phyloP scores from a whole-genome alignment of 2,797 vertebrate genomes.

The Silurus lanzhouensis region DNA sequence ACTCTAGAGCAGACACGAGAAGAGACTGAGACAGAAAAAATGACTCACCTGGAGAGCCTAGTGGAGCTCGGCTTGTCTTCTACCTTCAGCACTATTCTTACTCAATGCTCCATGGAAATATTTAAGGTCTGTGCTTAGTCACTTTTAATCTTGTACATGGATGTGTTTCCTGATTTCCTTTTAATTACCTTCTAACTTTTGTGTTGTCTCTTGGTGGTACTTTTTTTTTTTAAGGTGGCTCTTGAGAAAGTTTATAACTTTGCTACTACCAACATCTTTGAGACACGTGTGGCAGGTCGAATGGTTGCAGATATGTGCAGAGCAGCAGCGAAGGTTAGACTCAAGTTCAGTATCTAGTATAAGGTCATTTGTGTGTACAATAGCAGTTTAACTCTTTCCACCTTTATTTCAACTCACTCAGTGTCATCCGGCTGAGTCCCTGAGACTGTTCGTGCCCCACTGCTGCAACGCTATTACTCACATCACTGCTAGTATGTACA shows the following conservation, averaged over 20 bases:
- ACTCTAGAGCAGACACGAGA: conserved; percentile 94
- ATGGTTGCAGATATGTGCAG: conserved; percentile 99
- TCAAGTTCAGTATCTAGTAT: background rate
- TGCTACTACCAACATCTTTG: conserved; percentile 93
- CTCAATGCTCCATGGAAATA: conserved; percentile 92
- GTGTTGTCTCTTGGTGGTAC: background rate
- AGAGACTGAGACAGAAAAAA: conserved; percentile 96
- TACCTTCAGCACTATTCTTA: conserved; percentile 94
- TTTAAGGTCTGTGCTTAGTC: conserved; percentile 81
- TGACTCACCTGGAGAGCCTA: conserved; percentile 95
- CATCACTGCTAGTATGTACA: conserved; percentile 91
- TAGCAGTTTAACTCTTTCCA: background rate
- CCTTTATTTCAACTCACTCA: conserved; percentile 59
- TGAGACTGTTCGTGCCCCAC: conserved; percentile 92
- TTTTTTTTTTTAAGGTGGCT: conserved; percentile 77
- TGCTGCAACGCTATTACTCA: conserved; percentile 90
- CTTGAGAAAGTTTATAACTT: conserved; percentile 94
- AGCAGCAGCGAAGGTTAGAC: conserved; percentile 87
- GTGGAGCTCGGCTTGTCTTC: conserved; percentile 94
- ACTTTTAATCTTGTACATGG: background rate
- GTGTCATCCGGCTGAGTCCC: conserved; percentile 92
- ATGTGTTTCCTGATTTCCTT: background rate
- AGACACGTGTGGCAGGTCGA: conserved; percentile 94
- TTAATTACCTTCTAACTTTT: background rate
- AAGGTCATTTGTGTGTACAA: background rate